A percentile compares a stretch with the other conserved stretches of the same genome.
Conservation (phyloP, 1,140 invertebrate species). For the Leptinotarsa defecta region DNA sequence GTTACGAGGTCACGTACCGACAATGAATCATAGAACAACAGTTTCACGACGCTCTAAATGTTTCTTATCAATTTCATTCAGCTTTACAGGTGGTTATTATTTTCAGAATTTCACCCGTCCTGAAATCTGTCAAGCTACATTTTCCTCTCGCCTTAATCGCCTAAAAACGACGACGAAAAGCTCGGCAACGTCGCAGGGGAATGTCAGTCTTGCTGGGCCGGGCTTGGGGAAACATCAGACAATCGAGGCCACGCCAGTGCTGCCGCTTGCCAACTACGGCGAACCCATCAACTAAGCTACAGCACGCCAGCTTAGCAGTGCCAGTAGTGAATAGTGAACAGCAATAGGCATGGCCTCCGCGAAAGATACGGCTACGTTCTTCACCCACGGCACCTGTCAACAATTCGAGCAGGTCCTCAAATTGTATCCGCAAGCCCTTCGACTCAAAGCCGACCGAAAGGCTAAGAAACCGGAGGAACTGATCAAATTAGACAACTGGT, state of each 20-base stretch:
- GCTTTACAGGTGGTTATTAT: constrained; percentile 29
- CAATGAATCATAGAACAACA: constrained; percentile 20
- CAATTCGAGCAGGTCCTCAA: constrained; percentile 88
- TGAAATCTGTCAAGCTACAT: constrained; percentile 16
- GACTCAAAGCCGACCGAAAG: constrained; percentile 83
- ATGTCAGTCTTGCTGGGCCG: constrained; percentile 50
- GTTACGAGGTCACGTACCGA: constrained; percentile 10
- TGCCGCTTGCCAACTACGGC: constrained; percentile 27
- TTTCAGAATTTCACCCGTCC: constrained; percentile 25
- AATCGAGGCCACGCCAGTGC: constrained; percentile 45
- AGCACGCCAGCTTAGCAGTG: constrained; percentile 47
- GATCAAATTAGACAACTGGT: constrained; percentile 92
- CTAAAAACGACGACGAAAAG: constrained; percentile 21
- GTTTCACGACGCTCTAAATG: constrained; percentile 16
- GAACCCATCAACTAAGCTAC: constrained; percentile 26
- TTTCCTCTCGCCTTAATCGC: constrained; percentile 23
- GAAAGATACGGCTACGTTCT: constrained; percentile 88
- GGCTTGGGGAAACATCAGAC: constrained; percentile 50
- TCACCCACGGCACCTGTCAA: constrained; percentile 80
- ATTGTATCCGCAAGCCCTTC: constrained; percentile 85
- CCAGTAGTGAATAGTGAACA: constrained; percentile 56
- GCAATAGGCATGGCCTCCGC: constrained; percentile 74
- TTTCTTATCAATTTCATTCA: constrained; percentile 26
- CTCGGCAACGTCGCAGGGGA: constrained; percentile 45
- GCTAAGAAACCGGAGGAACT: constrained; percentile 91